These are phyloP conservation scores for Heterohyrax brucei DNA, from an alignment of 2,797 vertebrate genomes.

Conservation along the genomic window DNA sequence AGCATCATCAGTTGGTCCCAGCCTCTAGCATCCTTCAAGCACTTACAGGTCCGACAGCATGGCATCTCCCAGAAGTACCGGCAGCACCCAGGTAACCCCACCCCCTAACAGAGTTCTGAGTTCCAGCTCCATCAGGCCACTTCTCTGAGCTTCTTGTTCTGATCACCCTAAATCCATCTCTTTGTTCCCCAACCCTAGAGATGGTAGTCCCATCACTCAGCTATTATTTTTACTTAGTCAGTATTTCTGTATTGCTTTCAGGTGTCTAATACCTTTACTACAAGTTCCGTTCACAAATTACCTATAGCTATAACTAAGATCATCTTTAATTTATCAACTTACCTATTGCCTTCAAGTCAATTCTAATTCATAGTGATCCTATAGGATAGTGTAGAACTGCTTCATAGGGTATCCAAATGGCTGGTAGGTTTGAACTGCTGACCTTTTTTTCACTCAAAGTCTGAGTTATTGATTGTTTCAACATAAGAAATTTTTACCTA, in stretches of 20 bases:
- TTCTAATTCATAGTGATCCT: no score
- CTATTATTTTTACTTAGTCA: neutral
- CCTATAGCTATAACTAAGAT: neutral
- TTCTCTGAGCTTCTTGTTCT: neutral
- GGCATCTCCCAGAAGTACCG: neutral
- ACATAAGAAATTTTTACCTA: neutral
- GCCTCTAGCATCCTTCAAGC: neutral
- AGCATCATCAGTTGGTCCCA: neutral
- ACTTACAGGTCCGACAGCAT: neutral
- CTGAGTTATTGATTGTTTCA: no score
- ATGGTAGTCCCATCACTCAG: neutral
- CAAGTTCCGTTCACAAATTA: neutral
- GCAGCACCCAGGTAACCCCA: neutral
- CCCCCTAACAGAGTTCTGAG: neutral
- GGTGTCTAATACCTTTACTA: neutral
- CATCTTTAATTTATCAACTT: neutral
- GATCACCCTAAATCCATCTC: neutral
- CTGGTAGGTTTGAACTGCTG: no score
- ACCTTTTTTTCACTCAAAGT: no score
- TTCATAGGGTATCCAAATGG: no score
- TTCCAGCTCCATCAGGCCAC: accelerated
- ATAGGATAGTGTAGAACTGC: no score
- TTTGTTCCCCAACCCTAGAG: neutral
- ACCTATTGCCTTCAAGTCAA: no score
- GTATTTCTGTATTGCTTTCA: neutral